Base-by-base conservation (phyloP, 1,140 invertebrate genomes). In the Heliconius hewitsoni region DNA sequence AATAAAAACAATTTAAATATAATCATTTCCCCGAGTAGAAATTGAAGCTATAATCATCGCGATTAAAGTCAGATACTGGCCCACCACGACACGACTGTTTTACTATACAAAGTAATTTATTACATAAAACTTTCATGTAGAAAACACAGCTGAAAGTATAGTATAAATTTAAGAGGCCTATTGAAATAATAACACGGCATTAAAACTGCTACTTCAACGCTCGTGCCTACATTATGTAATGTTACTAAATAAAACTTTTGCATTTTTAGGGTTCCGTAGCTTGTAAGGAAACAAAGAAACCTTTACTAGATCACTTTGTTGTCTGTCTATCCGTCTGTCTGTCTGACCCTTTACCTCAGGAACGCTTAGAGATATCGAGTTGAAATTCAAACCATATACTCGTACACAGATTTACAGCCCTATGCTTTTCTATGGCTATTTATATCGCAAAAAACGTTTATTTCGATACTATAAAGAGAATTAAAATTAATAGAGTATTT, bases 101-200 rank as follows among this genome's bases (percentile, higher is more conserved):
- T 23, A 1, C 9, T 23, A 57, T 23, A 23, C 8, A 60, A 23
- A 60, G 9, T 27, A 60, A 23, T n/a, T 27, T 23, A 60, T 60
- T 23, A 60, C n/a, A 60, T 60, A 27, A 66, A 66, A 66, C 27
- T 8, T 30, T 5, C 60, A 66, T 16, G 60, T 5, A 66, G 23
- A 66, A 66, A 66, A 18, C 2, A 60, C 60, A 57, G 55, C 19
- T 66, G 4, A 66, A 66, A 66, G 60, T 66, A 66, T 66, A 66
- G 8, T 66, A 66, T 30, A 30, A 27, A 27, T 30, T 66, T 30
- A 66, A 66, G 60, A 30, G 60, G 60, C 60, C 60, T 66, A 66
- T 66, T 66, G 60, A 66, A 66, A 66, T 66, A 66, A 66, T 66
- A 66, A 66, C 60, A 66, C 27, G 27, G 60, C 27, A 66, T 66